Conservation (phyloP, 2,797 vertebrate genomes). For the Siniperca scherzeri region DNA sequence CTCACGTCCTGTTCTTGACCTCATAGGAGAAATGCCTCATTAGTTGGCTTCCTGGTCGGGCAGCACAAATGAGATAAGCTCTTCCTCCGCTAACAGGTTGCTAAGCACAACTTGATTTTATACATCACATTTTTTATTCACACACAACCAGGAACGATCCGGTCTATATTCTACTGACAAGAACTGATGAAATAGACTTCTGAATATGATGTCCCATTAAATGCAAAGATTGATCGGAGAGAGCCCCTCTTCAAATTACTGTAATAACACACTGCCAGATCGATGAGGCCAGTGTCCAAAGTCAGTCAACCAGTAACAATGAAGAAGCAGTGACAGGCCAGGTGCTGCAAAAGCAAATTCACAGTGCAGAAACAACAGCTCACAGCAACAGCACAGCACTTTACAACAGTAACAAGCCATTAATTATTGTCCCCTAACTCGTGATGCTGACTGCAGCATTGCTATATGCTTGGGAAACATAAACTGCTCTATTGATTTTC, state of each 20-base stretch:
- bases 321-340: slow-evolving; percentile 23
- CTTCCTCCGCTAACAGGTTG: slow-evolving; percentile 2
- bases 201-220: not conserved
- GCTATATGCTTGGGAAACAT: slow-evolving; percentile 29
- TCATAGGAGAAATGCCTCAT: slow-evolving; percentile 63
- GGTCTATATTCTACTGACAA: not conserved
- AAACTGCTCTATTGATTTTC: slow-evolving; percentile 69
- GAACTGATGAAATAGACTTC: not conserved
- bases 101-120: slow-evolving; percentile 1
- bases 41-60: slow-evolving; percentile 51
- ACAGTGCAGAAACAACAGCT: slow-evolving; percentile 42
- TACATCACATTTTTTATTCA: not conserved
- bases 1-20: slow-evolving; percentile 57
- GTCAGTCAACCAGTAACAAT: slow-evolving; percentile 40
- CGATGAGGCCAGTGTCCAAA: slow-evolving; percentile 39
- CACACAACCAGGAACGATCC: rapidly evolving
- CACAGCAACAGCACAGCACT: slow-evolving; percentile 36
- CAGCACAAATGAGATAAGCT: slow-evolving; percentile 31
- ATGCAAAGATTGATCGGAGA: slow-evolving; percentile 13
- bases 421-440: slow-evolving; percentile 71
- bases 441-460: slow-evolving; percentile 65
- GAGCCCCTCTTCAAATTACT: slow-evolving; percentile 5
- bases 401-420: slow-evolving; percentile 53
- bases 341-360: slow-evolving; percentile 62
- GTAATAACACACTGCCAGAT: slow-evolving; percentile 41